phyloP scores from a whole-genome alignment of 1,140 invertebrate species.

The Drosophila carrolli region DNA sequence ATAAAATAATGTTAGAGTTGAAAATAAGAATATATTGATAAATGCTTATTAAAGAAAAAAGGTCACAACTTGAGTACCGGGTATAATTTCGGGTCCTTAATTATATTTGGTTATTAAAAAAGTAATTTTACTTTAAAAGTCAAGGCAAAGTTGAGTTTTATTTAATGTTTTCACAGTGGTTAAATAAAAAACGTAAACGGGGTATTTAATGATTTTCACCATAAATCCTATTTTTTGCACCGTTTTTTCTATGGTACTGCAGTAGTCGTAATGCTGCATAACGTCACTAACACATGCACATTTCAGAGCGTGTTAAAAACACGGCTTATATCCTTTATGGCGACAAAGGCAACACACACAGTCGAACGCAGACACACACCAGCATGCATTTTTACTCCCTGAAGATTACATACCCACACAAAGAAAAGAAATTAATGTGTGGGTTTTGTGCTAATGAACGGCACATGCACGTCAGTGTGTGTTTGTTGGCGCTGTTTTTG shows the following conservation, averaged over 20 bases:
- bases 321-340: constrained; percentile 76
- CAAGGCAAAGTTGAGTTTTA: too few species aligned
- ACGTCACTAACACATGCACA: constrained; percentile 56
- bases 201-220: constrained; percentile 23
- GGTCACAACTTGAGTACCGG: too few species aligned
- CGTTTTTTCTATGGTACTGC: neutral
- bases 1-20: too few species aligned
- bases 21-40: too few species aligned
- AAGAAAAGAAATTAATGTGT: constrained; percentile 68
- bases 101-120: too few species aligned
- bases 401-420: constrained; percentile 26
- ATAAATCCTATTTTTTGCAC: constrained; percentile 29
- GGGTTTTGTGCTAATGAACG: constrained; percentile 81
- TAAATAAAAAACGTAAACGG: neutral
- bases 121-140: too few species aligned
- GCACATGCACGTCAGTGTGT: constrained; percentile 24
- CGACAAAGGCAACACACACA: constrained; percentile 56
- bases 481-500: constrained; percentile 65
- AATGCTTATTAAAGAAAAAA: too few species aligned
- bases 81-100: too few species aligned
- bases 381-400: constrained; percentile 34
- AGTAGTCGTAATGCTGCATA: constrained; percentile 58
- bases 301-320: constrained; percentile 55
- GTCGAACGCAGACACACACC: neutral
- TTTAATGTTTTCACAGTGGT: too few species aligned